Evolutionary conservation across 2,113 vertebrate genomes (phyloP), one percentile per base, ranked within the genome.

Genomic region (Macaca mulatta): DNA sequence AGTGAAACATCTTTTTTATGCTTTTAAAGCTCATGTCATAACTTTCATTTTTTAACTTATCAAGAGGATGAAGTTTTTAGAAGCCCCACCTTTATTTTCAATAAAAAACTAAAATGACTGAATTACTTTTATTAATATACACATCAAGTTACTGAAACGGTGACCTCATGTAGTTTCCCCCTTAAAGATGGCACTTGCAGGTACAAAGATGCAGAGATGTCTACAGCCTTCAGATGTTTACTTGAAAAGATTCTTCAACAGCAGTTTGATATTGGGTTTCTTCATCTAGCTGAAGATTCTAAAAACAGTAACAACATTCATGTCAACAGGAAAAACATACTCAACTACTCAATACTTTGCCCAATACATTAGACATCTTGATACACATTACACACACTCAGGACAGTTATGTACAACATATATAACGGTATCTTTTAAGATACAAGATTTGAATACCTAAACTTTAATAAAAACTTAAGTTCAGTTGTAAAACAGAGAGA

Each of bases 241-340:
- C 98, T 78, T 99, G 98, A 98, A 98, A 99, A 96, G 99, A 99
- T 97, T 99, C 98, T 98, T 99, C 99, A 98, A 99, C 98, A 96
- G 99, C 98, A 97, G 98, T 99, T 98, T 99, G 99, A 98, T 99
- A 99, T 1, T 99, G 98, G 79, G 98, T 98, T 98, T 99, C 99
- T 96, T 99, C 99, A 98, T 99, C 99, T 97, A 99, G 97, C 86
- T 99, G 98, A 98, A 99, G 98, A 98, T 99, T 99, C 99, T 99
- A 97, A 97, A 98, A 91, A 97, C 57, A 97, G 94, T 59, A 88
- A 90, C 9, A 75, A 90, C 9, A 75, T 92, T 83, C 9, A 35
- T 6, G 48, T 97, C 38, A 97, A 35, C 43, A 96, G 50, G 74
- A 89, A 94, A 97, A 93, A 74, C 11, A 96, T 74, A 94, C 1